Conservation (phyloP, 2,888 invertebrate species). For the Cinara cedri region DNA sequence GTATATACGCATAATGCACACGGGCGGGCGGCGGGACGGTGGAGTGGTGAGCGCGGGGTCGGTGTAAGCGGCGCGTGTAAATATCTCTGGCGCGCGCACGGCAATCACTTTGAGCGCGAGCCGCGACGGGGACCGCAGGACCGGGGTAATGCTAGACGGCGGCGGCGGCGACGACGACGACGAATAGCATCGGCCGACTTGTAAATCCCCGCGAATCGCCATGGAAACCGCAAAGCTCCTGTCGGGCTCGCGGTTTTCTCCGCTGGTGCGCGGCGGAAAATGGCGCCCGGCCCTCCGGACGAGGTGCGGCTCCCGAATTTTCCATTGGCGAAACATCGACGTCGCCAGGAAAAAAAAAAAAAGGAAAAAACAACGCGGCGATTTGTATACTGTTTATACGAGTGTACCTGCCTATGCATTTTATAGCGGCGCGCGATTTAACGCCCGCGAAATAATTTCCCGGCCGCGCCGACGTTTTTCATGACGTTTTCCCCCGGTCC, state of each 20-base stretch:
- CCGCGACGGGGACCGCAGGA: neutral
- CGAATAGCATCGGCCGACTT: slow-evolving; percentile 51
- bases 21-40: too few relatives aligned
- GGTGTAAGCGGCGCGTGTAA: slow-evolving; percentile 22
- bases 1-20: neutral
- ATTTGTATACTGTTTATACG: neutral
- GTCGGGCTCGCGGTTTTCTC: slow-evolving; percentile 4
- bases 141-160: neutral
- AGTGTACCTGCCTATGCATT: too few relatives aligned
- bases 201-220: slow-evolving; percentile 55
- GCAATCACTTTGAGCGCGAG: slow-evolving; percentile 44
- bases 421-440: too few relatives aligned
- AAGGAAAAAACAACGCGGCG: neutral
- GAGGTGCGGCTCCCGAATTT: neutral
- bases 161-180: slow-evolving; percentile 43
- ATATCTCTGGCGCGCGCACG: slow-evolving; percentile 24
- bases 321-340: slow-evolving; percentile 28
- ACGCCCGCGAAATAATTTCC: too few relatives aligned
- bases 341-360: too few relatives aligned
- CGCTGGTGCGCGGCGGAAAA: slow-evolving; percentile 5
- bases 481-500: too few relatives aligned
- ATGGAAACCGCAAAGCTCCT: slow-evolving; percentile 57
- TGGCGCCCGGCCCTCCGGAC: neutral
- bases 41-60: too few relatives aligned
- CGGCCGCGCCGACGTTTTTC: too few relatives aligned